phyloP scores from a whole-genome alignment of 2,797 vertebrate species.

The Myripristis murdjan region DNA sequence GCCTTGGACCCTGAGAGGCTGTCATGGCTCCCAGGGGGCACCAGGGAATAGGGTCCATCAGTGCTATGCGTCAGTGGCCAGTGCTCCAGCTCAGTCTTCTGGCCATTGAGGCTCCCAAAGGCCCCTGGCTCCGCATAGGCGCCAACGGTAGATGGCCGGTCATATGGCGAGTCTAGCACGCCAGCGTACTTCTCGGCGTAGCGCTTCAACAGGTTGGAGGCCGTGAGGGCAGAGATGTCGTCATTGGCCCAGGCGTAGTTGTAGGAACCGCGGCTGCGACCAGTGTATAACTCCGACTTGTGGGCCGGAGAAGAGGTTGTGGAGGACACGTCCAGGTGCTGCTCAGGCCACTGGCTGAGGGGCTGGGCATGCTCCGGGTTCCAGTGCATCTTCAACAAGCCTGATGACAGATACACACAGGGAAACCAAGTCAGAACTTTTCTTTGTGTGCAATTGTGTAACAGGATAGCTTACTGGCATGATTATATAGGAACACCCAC shows the following conservation, averaged over 20 bases:
- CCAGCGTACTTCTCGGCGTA: slow-evolving; percentile 98
- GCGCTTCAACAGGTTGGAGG: slow-evolving; percentile 97
- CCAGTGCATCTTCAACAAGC: slow-evolving; percentile 99
- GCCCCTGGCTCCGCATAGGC: slow-evolving; percentile 88
- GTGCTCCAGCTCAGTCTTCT: slow-evolving; percentile 92
- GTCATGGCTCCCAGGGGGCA: slow-evolving; percentile 90
- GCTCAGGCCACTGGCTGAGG: slow-evolving; percentile 99
- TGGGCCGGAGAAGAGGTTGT: slow-evolving; percentile 96
- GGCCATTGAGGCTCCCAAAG: slow-evolving; percentile 87
- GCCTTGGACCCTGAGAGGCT: slow-evolving; percentile 88
- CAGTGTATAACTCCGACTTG: slow-evolving; percentile 92
- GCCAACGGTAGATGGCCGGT: slow-evolving; percentile 88
- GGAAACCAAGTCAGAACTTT: slow-evolving; percentile 11
- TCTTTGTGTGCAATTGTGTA: not conserved
- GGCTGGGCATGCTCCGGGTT: slow-evolving; percentile 99
- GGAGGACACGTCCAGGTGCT: slow-evolving; percentile 98
- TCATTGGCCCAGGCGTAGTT: slow-evolving; percentile 98
- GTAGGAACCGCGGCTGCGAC: slow-evolving; percentile 89
- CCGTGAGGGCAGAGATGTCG: slow-evolving; percentile 97
- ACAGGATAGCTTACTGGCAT: not conserved
- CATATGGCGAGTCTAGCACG: slow-evolving; percentile 93
- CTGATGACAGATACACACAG: slow-evolving; percentile 74
- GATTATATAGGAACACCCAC: too few relatives aligned
- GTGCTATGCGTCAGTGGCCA: slow-evolving; percentile 91
- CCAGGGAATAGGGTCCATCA: slow-evolving; percentile 89